These are phyloP conservation scores for Anguilla megastoma DNA, from an alignment of 2,797 vertebrate species.

Conservation along the genomic window DNA sequence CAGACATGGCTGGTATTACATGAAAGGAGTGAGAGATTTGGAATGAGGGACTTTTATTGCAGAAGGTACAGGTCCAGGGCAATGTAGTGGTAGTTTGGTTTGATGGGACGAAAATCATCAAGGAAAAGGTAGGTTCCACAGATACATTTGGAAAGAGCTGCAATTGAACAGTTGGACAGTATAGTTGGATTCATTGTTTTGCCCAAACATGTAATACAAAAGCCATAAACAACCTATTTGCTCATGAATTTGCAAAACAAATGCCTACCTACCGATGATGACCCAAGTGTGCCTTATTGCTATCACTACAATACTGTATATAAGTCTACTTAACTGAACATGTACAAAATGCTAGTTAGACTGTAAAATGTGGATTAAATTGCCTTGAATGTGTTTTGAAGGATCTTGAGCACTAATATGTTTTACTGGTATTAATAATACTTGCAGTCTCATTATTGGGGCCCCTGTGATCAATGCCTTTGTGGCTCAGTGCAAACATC, in stretches of 20 bases:
- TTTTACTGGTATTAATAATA: background rate
- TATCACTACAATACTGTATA: background rate
- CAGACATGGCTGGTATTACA: background rate
- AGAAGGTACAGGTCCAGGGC: slow-evolving; percentile 48
- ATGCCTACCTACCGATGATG: background rate
- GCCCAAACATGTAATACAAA: background rate
- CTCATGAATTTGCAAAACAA: background rate
- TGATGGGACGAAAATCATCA: slow-evolving; percentile 34
- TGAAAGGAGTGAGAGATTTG: background rate
- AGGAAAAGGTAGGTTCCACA: slow-evolving; percentile 24
- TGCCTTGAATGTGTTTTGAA: background rate
- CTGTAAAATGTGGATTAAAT: background rate
- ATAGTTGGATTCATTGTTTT: background rate
- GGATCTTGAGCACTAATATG: background rate
- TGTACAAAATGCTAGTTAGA: background rate
- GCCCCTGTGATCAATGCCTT: background rate
- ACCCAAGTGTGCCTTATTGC: background rate
- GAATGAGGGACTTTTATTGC: slow-evolving; percentile 12
- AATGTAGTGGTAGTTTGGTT: slow-evolving; percentile 20
- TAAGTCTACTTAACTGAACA: background rate
- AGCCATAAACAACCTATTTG: background rate
- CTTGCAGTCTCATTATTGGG: background rate
- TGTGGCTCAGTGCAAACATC: background rate
- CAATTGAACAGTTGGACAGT: slow-evolving; percentile 4
- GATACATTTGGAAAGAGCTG: background rate